Evolutionary conservation across 2,113 vertebrate species (phyloP).

Genomic region (Ochotona princeps): DNA sequence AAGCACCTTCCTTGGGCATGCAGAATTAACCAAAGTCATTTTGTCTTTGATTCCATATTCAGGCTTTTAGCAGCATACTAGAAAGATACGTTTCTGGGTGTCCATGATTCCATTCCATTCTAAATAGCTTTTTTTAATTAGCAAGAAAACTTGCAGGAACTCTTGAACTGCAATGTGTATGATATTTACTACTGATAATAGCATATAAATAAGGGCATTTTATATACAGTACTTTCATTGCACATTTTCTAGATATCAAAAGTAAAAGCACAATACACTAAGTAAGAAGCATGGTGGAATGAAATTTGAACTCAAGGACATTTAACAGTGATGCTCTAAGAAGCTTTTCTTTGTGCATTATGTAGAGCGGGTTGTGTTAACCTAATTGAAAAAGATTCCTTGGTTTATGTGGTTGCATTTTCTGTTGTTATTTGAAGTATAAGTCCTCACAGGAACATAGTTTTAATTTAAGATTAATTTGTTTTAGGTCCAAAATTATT

Average conservation of each 20-base stretch:
- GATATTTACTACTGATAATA: not conserved
- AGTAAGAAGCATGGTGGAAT: not conserved
- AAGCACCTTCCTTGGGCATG: not conserved
- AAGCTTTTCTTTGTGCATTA: not conserved
- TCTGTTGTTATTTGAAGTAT: constrained; percentile 30
- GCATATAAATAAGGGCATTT: not conserved
- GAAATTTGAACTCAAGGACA: not conserved
- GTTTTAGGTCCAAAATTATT: not conserved
- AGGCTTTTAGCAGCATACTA: not conserved
- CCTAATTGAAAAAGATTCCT: not conserved
- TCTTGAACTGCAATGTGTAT: constrained; percentile 14
- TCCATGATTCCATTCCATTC: not conserved
- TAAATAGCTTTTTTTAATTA: not conserved
- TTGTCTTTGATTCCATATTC: not conserved
- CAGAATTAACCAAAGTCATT: not conserved
- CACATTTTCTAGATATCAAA: constrained; percentile 40
- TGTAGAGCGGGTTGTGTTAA: not conserved
- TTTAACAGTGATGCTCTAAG: not conserved
- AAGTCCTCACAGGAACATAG: not conserved
- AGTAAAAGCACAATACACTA: constrained; percentile 40
- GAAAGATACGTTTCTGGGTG: not conserved
- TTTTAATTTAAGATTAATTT: constrained; percentile 6
- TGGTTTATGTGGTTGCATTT: not conserved
- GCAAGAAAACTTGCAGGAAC: not conserved
- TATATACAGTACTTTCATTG: not conserved